Evolutionary conservation across 2,113 vertebrate species (phyloP).

Genomic region (Piaya cayana): DNA sequence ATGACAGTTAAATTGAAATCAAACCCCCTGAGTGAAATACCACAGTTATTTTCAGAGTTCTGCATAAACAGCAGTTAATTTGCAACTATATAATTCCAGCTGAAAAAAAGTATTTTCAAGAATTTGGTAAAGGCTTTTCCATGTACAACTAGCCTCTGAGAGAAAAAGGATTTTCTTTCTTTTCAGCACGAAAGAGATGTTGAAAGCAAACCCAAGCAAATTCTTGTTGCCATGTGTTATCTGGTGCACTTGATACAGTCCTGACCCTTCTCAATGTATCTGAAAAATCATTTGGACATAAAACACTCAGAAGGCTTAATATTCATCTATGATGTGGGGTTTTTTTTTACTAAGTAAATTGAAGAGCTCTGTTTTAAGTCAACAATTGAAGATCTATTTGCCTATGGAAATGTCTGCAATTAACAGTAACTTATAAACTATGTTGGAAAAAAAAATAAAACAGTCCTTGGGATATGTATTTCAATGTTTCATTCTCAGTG

Average conservation of each 20-base stretch:
- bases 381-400: neutral
- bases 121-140: neutral
- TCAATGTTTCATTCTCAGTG: neutral
- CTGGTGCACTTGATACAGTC: neutral
- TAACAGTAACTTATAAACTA: neutral
- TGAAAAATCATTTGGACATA: neutral
- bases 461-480: neutral
- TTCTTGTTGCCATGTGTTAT: neutral
- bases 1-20: slow-evolving; percentile 35
- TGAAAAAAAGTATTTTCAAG: neutral
- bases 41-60: slow-evolving; percentile 31
- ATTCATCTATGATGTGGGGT: neutral
- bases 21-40: neutral
- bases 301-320: neutral
- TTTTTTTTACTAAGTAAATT: neutral
- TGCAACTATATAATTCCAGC: neutral
- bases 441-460: neutral
- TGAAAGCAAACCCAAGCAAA: neutral
- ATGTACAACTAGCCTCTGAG: neutral
- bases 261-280: neutral
- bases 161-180: neutral
- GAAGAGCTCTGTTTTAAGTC: neutral
- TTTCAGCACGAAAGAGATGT: neutral
- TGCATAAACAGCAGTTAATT: slow-evolving; percentile 32
- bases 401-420: neutral